Conservation (phyloP, 2,113 vertebrate genomes). For the Smithornis capensis region DNA sequence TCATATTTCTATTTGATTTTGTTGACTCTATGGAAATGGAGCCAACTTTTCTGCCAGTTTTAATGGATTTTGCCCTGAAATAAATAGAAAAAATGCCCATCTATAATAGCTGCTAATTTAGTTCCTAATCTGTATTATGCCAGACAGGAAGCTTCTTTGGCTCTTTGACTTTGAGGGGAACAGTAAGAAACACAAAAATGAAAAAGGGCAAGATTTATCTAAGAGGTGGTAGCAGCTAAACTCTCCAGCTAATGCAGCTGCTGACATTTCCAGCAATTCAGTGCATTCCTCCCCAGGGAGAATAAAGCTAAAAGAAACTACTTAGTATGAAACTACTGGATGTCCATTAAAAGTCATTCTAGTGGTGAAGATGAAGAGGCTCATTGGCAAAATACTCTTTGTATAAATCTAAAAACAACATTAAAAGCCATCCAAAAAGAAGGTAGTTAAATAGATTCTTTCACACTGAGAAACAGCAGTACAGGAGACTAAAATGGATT, state of each 20-base stretch:
- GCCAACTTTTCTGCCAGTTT: conserved; percentile 22
- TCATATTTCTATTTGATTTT: conserved; percentile 16
- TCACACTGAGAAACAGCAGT: conserved; percentile 38
- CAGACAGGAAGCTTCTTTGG: conserved; percentile 42
- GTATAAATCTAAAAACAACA: conserved; percentile 47
- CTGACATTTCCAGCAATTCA: conserved; percentile 58
- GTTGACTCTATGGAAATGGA: not conserved
- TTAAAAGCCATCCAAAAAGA: conserved; percentile 40
- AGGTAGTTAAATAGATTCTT: conserved; percentile 50
- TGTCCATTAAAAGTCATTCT: conserved; percentile 60
- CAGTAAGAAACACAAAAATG: conserved; percentile 20
- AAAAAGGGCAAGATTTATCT: conserved; percentile 48
- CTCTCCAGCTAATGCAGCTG: conserved; percentile 11
- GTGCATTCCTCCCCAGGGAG: conserved; percentile 29
- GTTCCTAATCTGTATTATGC: conserved; percentile 25
- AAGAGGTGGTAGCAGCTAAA: conserved; percentile 45
- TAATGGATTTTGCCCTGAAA: not conserved
- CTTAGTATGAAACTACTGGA: conserved; percentile 49
- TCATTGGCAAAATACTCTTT: conserved; percentile 49
- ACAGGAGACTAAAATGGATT: conserved; percentile 33
- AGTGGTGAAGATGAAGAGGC: conserved; percentile 50
- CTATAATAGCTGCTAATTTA: conserved; percentile 35
- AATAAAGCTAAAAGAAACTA: conserved; percentile 51
- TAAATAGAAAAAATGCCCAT: conserved; percentile 27
- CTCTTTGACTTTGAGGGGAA: conserved; percentile 27